Evolutionary conservation across 1,140 invertebrate species (phyloP).

Genomic region (Stratiolaelaps scimitus): DNA sequence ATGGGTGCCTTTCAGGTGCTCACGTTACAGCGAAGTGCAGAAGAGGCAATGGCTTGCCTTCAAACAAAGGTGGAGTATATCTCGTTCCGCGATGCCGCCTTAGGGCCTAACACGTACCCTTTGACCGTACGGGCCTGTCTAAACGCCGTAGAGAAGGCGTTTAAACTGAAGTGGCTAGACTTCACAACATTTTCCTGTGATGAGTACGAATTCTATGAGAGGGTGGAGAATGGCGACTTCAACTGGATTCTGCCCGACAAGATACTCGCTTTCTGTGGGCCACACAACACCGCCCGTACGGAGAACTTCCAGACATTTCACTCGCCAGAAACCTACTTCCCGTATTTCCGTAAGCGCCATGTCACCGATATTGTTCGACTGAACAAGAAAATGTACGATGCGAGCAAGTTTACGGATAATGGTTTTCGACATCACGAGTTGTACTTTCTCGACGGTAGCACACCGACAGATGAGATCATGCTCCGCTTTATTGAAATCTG

Average conservation of each 20-base stretch:
- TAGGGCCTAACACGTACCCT: conserved; percentile 14
- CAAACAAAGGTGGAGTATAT: neutral
- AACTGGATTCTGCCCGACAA: conserved; percentile 24
- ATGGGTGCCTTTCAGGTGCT: conserved; percentile 20
- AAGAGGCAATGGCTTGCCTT: neutral
- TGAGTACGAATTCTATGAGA: conserved; percentile 23
- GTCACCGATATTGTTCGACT: conserved; percentile 24
- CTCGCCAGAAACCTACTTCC: conserved; percentile 10
- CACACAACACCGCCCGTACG: neutral
- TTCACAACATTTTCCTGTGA: conserved; percentile 4
- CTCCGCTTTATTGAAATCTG: conserved; percentile 20
- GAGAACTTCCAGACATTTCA: conserved; percentile 13
- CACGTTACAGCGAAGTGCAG: neutral
- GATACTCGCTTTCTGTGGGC: conserved; percentile 20
- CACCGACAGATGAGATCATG: conserved; percentile 23
- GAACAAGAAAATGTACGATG: conserved; percentile 28
- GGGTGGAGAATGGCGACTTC: conserved; percentile 12
- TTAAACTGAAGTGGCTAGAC: conserved; percentile 8
- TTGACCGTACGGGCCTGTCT: neutral
- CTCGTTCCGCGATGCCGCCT: neutral
- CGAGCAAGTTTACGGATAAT: conserved; percentile 25
- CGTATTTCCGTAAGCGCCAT: conserved; percentile 1
- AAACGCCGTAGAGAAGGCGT: conserved; percentile 1
- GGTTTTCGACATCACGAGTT: conserved; percentile 26
- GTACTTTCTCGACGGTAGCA: conserved; percentile 28